phyloP scores from a whole-genome alignment of 2,113 vertebrate species.

The Serilophus lunatus region DNA sequence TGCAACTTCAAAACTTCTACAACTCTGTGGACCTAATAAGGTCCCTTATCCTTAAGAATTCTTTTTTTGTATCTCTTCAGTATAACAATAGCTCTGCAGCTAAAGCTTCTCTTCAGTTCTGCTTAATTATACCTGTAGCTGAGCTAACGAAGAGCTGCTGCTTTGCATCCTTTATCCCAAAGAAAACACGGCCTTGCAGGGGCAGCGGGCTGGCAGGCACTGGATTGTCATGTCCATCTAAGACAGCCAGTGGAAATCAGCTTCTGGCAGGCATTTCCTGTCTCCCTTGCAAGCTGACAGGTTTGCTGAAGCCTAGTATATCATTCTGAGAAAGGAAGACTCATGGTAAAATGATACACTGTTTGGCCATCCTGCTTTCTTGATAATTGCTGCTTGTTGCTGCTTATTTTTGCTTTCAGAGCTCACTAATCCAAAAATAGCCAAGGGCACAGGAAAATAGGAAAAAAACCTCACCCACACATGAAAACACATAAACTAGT shows the following conservation, averaged over 20 bases:
- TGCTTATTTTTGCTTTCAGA: background rate
- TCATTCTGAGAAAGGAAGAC: conserved; percentile 34
- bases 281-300: background rate
- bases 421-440: conserved; percentile 13
- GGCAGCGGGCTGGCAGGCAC: background rate
- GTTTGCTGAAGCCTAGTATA: background rate
- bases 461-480: rapidly evolving
- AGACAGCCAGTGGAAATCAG: background rate
- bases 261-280: conserved; percentile 32
- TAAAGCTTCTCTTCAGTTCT: background rate
- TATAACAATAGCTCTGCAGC: background rate
- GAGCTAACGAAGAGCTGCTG: background rate
- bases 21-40: background rate
- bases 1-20: background rate
- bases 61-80: background rate
- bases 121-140: background rate
- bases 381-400: conserved; percentile 28
- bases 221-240: background rate
- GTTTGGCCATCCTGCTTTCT: background rate
- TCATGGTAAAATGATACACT: background rate
- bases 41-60: background rate
- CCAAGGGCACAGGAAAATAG: background rate
- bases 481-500: background rate
- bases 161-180: background rate
- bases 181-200: background rate